A percentile compares a stretch with the other conserved stretches of the same genome.
These are phyloP conservation scores for Plestiodon gilberti DNA, from an alignment of 2,113 vertebrate species.

Conservation along the genomic window DNA sequence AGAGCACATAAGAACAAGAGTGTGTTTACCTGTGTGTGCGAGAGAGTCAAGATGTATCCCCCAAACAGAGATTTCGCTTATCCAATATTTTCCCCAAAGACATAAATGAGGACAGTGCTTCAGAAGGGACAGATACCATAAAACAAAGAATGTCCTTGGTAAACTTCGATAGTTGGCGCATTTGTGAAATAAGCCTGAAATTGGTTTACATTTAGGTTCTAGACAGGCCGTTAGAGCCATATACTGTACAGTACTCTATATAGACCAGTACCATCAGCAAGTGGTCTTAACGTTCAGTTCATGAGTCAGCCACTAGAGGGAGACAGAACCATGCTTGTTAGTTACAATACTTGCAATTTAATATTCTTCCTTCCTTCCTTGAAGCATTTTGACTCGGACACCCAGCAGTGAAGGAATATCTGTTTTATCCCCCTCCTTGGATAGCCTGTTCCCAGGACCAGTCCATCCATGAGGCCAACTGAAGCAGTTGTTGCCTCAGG, in stretches of 20 bases:
- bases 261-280: too few species aligned
- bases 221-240: background rate
- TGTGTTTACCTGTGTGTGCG: background rate
- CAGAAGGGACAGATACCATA: background rate
- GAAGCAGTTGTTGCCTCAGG: too few species aligned
- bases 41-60: too few species aligned
- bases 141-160: too few species aligned
- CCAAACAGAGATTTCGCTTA: background rate
- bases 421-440: background rate
- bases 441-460: too few species aligned
- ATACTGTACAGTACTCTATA: too few species aligned
- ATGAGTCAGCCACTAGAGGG: conserved; percentile 2
- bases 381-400: background rate
- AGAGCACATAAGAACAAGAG: background rate
- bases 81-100: background rate
- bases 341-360: background rate
- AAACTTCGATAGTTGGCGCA: too few species aligned
- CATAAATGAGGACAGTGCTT: background rate
- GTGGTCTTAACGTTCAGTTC: background rate
- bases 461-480: too few species aligned
- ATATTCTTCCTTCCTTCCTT: background rate
- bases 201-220: background rate
- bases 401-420: background rate
- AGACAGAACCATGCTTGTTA: background rate
- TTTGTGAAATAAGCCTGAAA: background rate